phyloP scores from a whole-genome alignment of 2,113 vertebrate genomes.

The Siniperca chuatsi region DNA sequence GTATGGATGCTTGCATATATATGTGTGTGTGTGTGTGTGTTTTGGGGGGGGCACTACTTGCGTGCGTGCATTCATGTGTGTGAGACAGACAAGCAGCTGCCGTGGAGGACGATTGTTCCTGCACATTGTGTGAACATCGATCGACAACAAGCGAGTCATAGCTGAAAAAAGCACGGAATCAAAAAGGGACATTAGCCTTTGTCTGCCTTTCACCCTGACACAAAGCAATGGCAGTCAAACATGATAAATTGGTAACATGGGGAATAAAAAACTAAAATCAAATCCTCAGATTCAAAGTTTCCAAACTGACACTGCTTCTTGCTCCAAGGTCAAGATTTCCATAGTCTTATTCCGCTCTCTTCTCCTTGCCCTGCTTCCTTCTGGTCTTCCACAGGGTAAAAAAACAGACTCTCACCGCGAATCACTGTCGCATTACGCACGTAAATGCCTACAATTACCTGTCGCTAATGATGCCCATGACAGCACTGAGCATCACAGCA shows the following conservation, averaged over 20 bases:
- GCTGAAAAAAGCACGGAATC: not conserved
- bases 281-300: not conserved
- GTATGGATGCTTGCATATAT: slow-evolving; percentile 7
- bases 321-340: not conserved
- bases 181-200: slow-evolving; percentile 42
- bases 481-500: slow-evolving; percentile 55
- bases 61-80: slow-evolving; percentile 17
- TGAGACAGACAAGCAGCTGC: slow-evolving; percentile 40
- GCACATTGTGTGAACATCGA: slow-evolving; percentile 66
- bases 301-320: not conserved
- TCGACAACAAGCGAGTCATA: slow-evolving; percentile 49
- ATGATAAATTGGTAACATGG: not conserved
- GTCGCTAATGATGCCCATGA: slow-evolving; percentile 67
- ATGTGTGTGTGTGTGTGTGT: not conserved
- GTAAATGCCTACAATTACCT: slow-evolving; percentile 69
- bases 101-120: slow-evolving; percentile 26
- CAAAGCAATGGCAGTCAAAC: slow-evolving; percentile 24
- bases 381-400: not conserved
- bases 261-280: not conserved
- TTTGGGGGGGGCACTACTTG: not conserved
- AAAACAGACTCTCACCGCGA: slow-evolving; percentile 27
- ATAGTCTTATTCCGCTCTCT: not conserved
- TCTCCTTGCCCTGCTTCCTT: slow-evolving; percentile 4
- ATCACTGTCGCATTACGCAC: slow-evolving; percentile 14
- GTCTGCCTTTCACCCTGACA: slow-evolving; percentile 26